A percentile compares a stretch with the other conserved stretches of the same genome.
Conservation (phyloP, 2,888 invertebrate species). For the Macrosoma leucophasiata region DNA sequence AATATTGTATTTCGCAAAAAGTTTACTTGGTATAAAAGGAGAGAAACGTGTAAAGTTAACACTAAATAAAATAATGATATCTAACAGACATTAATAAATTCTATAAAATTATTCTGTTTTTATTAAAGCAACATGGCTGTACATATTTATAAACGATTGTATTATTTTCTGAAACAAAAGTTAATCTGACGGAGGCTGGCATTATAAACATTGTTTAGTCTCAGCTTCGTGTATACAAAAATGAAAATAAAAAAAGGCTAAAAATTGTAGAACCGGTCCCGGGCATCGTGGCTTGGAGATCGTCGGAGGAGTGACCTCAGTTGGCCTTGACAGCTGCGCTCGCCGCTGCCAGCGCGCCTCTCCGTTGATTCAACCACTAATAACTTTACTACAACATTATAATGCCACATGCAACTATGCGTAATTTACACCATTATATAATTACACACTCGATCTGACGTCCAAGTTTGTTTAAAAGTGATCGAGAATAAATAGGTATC, state of each 20-base stretch:
- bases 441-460: slow-evolving; percentile 24
- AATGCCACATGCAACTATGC: slow-evolving; percentile 62
- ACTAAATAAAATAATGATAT: no score
- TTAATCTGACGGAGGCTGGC: slow-evolving; percentile 67
- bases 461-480: slow-evolving; percentile 4
- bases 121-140: no score
- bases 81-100: no score
- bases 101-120: no score
- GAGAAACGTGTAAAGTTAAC: no score
- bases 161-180: slow-evolving; percentile 53
- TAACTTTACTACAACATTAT: slow-evolving; percentile 69
- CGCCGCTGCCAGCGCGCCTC: slow-evolving; percentile 55
- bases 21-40: no score
- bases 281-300: slow-evolving; percentile 66
- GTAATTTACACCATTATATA: slow-evolving; percentile 43
- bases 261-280: slow-evolving; percentile 74
- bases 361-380: slow-evolving; percentile 67
- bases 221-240: slow-evolving; percentile 72
- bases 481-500: no score
- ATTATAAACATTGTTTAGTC: slow-evolving; percentile 73
- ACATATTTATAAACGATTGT: slow-evolving; percentile 12
- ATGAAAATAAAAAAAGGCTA: slow-evolving; percentile 74
- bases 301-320: slow-evolving; percentile 73
- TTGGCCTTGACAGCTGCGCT: slow-evolving; percentile 75
- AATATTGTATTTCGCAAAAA: no score